Evolutionary conservation across 2,797 vertebrate species (phyloP), one percentile per base, ranked within the genome.

Genomic region (Phalanger gymnotis): DNA sequence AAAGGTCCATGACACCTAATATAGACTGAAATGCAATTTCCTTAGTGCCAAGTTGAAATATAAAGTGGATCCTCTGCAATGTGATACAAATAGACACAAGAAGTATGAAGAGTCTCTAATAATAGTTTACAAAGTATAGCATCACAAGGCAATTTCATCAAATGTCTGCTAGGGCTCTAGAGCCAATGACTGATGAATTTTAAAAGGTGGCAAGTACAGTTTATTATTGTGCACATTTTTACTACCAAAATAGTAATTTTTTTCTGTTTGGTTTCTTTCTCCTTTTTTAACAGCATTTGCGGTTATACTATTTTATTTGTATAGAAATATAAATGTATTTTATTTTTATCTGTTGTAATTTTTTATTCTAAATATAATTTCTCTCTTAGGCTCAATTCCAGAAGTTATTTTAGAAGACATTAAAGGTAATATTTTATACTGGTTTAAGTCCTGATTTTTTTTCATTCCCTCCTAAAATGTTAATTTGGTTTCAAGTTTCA

Each of bases 321-420:
- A 90, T 95, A 40, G 54, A 93, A 93, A 95, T 92, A 34, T 92
- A 31, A 56, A 66, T 92, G 51, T 94, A 31, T 90, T 53, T 90
- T 31, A 31, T 40, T 57, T 57, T 57, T 96, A 52, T n/a, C 96
- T 97, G 28, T 91, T 96, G 14, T 58, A 93, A 61, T 95, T 66
- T 2, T 92, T 16, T 92, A 58, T 94, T 97, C 57, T 97, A 90
- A 97, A 96, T 95, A 12, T 95, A 94, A 0, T 94, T 91, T 91
- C 25, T 96, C 40, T 98, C 98, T 96, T 97, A 99, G 99, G 99
- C 92, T 99, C 99, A 57, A 98, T 99, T 96, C 99, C 99, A 96
- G 99, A 99, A 98, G 99, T 99, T 53, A 98, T 99, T 53, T 99
- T 99, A 95, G 99, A 99, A 97, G 99, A 99, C 96, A 99, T 99